Evolutionary conservation across 1,140 invertebrate genomes (phyloP).

Genomic region (Solenopsis fugax): DNA sequence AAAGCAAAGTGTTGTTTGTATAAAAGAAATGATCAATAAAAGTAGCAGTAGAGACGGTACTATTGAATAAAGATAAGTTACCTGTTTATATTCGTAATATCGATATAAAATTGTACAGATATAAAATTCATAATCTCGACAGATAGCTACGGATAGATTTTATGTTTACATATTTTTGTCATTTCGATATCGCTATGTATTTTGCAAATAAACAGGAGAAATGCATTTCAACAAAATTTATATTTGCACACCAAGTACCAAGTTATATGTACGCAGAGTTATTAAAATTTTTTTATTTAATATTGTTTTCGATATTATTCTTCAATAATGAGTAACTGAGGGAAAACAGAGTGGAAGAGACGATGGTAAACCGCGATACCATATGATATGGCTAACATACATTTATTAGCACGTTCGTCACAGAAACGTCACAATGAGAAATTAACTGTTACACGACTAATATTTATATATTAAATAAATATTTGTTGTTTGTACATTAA

Average conservation of each 20-base stretch:
- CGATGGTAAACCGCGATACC: background rate
- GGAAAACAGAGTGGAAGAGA: slow-evolving; percentile 1
- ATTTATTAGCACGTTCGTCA: background rate
- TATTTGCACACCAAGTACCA: background rate
- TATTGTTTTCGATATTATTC: slow-evolving; percentile 12
- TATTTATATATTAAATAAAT: slow-evolving; percentile 27
- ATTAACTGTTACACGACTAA: background rate
- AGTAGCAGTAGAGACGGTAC: background rate
- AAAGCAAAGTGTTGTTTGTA: background rate
- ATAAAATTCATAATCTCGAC: slow-evolving; percentile 11
- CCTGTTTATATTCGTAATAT: background rate
- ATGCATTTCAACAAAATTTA: background rate
- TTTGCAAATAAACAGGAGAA: slow-evolving; percentile 1
- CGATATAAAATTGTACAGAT: background rate
- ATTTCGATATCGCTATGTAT: background rate
- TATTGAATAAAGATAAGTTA: slow-evolving; percentile 35
- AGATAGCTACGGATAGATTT: background rate
- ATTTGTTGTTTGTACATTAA: background rate
- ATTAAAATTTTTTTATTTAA: slow-evolving; percentile 11
- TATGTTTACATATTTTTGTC: background rate
- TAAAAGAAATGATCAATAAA: slow-evolving; percentile 16
- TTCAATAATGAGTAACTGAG: background rate
- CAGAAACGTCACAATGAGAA: background rate
- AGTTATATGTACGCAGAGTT: background rate
- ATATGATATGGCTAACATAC: background rate